A percentile compares a stretch with the other conserved stretches of the same genome.
phyloP scores from a whole-genome alignment of 1,140 invertebrate species.

The Physella acuta region DNA sequence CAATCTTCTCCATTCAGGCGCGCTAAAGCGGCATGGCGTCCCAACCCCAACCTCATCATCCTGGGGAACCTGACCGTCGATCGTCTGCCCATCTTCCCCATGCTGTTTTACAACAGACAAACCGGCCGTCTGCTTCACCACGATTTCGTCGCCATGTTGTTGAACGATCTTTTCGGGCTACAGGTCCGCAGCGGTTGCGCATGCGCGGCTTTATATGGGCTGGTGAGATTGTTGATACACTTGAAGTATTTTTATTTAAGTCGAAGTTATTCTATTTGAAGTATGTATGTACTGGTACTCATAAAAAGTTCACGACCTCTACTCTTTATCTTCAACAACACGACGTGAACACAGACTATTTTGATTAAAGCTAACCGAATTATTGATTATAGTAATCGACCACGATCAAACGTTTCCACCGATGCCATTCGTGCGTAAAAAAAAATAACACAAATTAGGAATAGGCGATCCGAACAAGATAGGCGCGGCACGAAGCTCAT shows the following conservation, averaged over 20 bases:
- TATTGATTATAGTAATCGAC: too few species aligned
- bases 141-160: slow-evolving; percentile 82
- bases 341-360: too few species aligned
- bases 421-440: too few species aligned
- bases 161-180: slow-evolving; percentile 91
- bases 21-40: slow-evolving; percentile 34
- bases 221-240: too few species aligned
- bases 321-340: too few species aligned
- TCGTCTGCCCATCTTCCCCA: slow-evolving; percentile 81
- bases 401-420: too few species aligned
- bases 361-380: too few species aligned
- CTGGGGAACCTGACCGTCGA: slow-evolving; percentile 71
- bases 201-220: slow-evolving; percentile 80
- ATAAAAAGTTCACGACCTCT: too few species aligned
- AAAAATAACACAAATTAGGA: too few species aligned
- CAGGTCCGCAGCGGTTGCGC: slow-evolving; percentile 84
- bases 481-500: too few species aligned
- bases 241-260: slow-evolving; percentile 2
- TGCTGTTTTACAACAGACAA: slow-evolving; percentile 78
- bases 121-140: slow-evolving; percentile 76
- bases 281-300: neutral
- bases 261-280: neutral
- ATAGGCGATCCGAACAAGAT: too few species aligned
- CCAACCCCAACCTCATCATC: slow-evolving; percentile 73
- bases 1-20: neutral